phyloP scores from a whole-genome alignment of 1,140 invertebrate genomes.

The Heliothis subflexa region DNA sequence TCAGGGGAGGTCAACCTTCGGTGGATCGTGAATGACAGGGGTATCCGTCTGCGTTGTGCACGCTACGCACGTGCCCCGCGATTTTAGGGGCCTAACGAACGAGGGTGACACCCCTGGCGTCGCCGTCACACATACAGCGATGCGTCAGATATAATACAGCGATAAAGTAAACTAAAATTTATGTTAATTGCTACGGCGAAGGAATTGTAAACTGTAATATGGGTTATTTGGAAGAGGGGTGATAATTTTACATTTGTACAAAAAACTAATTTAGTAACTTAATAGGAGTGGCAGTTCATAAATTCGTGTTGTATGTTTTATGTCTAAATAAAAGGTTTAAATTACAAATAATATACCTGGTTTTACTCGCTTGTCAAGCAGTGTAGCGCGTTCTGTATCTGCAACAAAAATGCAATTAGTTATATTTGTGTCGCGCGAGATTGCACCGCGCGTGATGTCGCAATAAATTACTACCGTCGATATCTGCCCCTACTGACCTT shows the following conservation, averaged over 20 bases:
- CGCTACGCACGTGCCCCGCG: conserved; percentile 73
- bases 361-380: not conserved
- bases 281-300: too few relatives aligned
- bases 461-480: conserved; percentile 19
- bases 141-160: conserved; percentile 37
- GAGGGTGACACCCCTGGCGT: conserved; percentile 66
- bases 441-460: conserved; percentile 1
- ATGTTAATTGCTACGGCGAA: conserved; percentile 21
- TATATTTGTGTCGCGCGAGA: conserved; percentile 58
- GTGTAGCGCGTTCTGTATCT: conserved; percentile 50
- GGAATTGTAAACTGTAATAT: conserved; percentile 15
- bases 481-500: not conserved
- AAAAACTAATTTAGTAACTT: not conserved
- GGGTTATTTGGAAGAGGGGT: conserved; percentile 4
- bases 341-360: not conserved
- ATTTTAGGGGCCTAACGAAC: conserved; percentile 77
- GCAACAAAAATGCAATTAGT: conserved; percentile 74
- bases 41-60: conserved; percentile 69
- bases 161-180: conserved; percentile 39
- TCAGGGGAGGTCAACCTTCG: conserved; percentile 60
- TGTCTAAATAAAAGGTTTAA: not conserved
- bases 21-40: conserved; percentile 58
- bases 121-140: conserved; percentile 12
- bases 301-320: not conserved
- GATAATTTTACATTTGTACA: not conserved